These are phyloP conservation scores for Porites divaricata DNA, from an alignment of 92 coral and sea anemone species.

Conservation along the genomic window DNA sequence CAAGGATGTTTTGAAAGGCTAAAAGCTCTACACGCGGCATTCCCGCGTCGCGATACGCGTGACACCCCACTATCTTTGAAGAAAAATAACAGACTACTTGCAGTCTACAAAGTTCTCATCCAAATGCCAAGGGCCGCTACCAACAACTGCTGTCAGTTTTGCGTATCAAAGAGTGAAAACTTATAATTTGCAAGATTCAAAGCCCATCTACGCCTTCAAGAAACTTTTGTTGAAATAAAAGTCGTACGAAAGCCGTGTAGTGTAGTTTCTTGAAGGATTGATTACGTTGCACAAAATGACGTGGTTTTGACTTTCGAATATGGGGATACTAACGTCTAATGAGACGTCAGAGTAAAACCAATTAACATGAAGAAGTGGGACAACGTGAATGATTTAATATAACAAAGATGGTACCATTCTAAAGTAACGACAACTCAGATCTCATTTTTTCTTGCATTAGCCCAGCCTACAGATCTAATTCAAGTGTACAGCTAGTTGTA, in stretches of 20 bases:
- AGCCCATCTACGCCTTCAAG: too few relatives aligned
- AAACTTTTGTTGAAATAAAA: too few relatives aligned
- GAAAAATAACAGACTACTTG: not conserved
- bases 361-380: not conserved
- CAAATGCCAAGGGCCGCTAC: not conserved
- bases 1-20: too few relatives aligned
- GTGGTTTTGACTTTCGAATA: too few relatives aligned
- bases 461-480: not conserved
- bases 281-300: too few relatives aligned
- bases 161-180: not conserved
- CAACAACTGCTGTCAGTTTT: not conserved
- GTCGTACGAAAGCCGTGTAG: too few relatives aligned
- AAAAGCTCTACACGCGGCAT: too few relatives aligned
- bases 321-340: too few relatives aligned
- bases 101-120: not conserved
- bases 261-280: too few relatives aligned
- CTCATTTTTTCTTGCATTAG: not conserved
- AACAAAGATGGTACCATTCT: not conserved
- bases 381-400: not conserved
- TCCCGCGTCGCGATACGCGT: too few relatives aligned
- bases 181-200: too few relatives aligned
- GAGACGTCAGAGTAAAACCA: not conserved
- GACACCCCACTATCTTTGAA: not conserved
- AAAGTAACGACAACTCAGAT: not conserved
- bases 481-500: not conserved